phyloP scores from a whole-genome alignment of 2,797 vertebrate genomes.

The Channa striata region DNA sequence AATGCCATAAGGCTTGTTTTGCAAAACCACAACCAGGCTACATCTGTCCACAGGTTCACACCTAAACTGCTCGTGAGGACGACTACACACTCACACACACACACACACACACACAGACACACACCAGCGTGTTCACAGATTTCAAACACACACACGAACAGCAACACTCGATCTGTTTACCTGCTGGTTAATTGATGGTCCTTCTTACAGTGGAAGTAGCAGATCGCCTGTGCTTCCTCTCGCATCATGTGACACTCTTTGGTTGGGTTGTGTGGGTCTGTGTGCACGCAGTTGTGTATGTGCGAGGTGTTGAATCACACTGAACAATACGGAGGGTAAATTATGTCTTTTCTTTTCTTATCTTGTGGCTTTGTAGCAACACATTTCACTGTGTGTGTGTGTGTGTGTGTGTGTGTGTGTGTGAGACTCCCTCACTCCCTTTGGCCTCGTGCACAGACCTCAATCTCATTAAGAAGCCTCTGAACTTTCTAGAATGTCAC shows the following conservation, averaged over 20 bases:
- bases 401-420: slow-evolving; percentile 2
- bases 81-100: neutral
- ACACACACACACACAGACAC: neutral
- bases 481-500: slow-evolving; percentile 77
- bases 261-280: neutral
- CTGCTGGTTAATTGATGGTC: slow-evolving; percentile 61
- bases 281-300: neutral
- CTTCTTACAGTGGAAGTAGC: slow-evolving; percentile 56
- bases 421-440: neutral
- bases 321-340: slow-evolving; percentile 34
- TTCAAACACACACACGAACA: neutral
- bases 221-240: slow-evolving; percentile 62
- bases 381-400: slow-evolving; percentile 8
- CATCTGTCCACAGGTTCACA: slow-evolving; percentile 34
- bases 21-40: slow-evolving; percentile 47
- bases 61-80: neutral
- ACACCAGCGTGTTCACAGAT: slow-evolving; percentile 1
- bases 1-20: slow-evolving; percentile 61
- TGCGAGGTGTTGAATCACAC: slow-evolving; percentile 52
- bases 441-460: slow-evolving; percentile 45
- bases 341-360: slow-evolving; percentile 48
- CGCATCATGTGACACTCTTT: slow-evolving; percentile 49
- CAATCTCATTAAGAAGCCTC: slow-evolving; percentile 73
- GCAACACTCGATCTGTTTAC: slow-evolving; percentile 42
- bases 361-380: slow-evolving; percentile 27